These are phyloP conservation scores for Lycaena phlaeas DNA, from an alignment of 2,888 invertebrate genomes.

Conservation along the genomic window DNA sequence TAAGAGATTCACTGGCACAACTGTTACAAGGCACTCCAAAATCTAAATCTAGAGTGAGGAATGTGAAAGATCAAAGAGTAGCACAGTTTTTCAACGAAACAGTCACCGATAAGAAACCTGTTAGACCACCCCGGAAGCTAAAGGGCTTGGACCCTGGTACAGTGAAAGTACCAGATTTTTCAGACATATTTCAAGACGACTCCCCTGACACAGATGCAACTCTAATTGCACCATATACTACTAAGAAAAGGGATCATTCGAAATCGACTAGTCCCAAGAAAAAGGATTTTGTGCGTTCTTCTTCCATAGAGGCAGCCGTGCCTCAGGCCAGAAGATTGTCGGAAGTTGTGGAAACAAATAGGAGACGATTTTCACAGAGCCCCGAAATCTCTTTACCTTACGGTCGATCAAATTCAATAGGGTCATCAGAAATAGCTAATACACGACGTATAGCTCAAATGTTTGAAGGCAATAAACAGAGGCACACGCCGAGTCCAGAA, in stretches of 20 bases:
- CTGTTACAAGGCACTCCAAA: constrained; percentile 41
- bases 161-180: constrained; percentile 31
- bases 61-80: constrained; percentile 24
- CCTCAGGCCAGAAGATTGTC: constrained; percentile 35
- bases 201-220: constrained; percentile 46
- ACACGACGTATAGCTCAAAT: constrained; percentile 46
- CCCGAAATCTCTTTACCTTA: constrained; percentile 28
- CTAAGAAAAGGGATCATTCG: constrained; percentile 23
- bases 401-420: constrained; percentile 44
- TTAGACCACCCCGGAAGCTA: constrained; percentile 37
- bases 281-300: constrained; percentile 24
- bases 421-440: constrained; percentile 34
- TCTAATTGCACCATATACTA: constrained; percentile 24
- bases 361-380: constrained; percentile 34
- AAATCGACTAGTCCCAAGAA: constrained; percentile 23
- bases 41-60: constrained; percentile 24
- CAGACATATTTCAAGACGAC: constrained; percentile 38
- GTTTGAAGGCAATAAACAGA: constrained; percentile 42
- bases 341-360: constrained; percentile 29
- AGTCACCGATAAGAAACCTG: constrained; percentile 25
- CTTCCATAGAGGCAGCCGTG: constrained; percentile 25
- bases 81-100: constrained; percentile 36
- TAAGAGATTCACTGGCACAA: constrained; percentile 41
- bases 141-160: constrained; percentile 45
- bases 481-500: constrained; percentile 43